Evolutionary conservation across 2,797 vertebrate species (phyloP).

Genomic region (Mormyrops boulengeri): DNA sequence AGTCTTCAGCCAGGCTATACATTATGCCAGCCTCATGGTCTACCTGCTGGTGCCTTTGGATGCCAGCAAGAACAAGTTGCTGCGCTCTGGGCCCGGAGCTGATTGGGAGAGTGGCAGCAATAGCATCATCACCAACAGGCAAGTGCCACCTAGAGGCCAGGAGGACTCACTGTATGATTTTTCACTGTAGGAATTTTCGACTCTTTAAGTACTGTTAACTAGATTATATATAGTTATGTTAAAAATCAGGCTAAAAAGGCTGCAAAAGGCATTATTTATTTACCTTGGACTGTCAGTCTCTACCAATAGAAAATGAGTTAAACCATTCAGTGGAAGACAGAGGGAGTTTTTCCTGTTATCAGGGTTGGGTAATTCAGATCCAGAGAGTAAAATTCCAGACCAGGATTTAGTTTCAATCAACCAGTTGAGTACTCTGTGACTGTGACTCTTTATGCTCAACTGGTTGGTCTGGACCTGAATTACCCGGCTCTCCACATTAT

Average conservation of each 20-base stretch:
- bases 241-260: neutral
- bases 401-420: neutral
- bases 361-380: neutral
- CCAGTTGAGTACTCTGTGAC: neutral
- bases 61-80: constrained; percentile 87
- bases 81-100: constrained; percentile 69
- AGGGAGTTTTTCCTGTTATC: neutral
- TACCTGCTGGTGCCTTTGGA: constrained; percentile 90
- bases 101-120: constrained; percentile 99
- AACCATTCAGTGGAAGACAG: neutral
- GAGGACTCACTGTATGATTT: neutral
- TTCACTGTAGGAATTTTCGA: neutral
- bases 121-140: constrained; percentile 96
- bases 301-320: neutral
- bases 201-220: neutral
- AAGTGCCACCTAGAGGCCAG: constrained; percentile 21
- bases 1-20: constrained; percentile 97
- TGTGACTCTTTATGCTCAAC: neutral
- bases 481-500: neutral
- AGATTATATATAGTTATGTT: neutral
- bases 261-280: neutral
- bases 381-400: neutral
- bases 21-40: constrained; percentile 97
- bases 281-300: neutral
- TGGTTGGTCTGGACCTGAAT: neutral